A percentile compares a stretch with the other conserved stretches of the same genome.
phyloP scores from a whole-genome alignment of 2,888 invertebrate species.

The Thalpophila matura region DNA sequence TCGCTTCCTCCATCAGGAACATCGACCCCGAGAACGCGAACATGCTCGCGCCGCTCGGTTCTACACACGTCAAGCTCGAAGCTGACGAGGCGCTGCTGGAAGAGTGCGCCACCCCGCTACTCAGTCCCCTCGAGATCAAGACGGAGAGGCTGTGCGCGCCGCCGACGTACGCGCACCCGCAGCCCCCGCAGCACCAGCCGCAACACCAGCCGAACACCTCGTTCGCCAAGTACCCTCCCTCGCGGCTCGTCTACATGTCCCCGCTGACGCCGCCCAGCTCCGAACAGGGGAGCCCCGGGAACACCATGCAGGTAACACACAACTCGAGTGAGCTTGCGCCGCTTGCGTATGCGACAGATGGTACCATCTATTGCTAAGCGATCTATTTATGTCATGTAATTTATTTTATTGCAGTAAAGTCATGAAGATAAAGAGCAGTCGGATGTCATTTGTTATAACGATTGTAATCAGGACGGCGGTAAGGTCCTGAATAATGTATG shows the following conservation, averaged over 20 bases:
- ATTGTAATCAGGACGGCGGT: conserved; percentile 62
- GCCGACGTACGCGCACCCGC: conserved; percentile 85
- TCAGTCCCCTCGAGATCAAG: conserved; percentile 95
- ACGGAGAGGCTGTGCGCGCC: conserved; percentile 93
- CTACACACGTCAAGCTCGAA: conserved; percentile 95
- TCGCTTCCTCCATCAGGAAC: conserved; percentile 97
- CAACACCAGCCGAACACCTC: conserved; percentile 79
- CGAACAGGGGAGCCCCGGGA: conserved; percentile 96
- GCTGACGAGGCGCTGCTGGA: conserved; percentile 91
- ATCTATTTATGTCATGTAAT: conserved; percentile 62
- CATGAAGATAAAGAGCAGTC: conserved; percentile 48
- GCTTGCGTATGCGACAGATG: conserved; percentile 78
- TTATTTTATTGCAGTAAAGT: conserved; percentile 65
- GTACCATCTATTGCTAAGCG: conserved; percentile 84
- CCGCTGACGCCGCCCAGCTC: conserved; percentile 97
- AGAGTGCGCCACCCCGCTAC: conserved; percentile 92
- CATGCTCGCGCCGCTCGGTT: conserved; percentile 93
- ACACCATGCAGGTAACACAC: conserved; percentile 90
- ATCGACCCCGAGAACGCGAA: conserved; percentile 97
- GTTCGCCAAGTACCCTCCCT: conserved; percentile 86
- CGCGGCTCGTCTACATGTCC: conserved; percentile 93
- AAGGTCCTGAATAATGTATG: conserved; percentile 60
- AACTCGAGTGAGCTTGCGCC: conserved; percentile 71
- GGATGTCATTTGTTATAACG: conserved; percentile 57
- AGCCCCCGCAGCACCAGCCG: conserved; percentile 79